Evolutionary conservation across 2,113 vertebrate species (phyloP), one percentile per base, ranked within the genome.

Genomic region (Acanthisitta chloris): DNA sequence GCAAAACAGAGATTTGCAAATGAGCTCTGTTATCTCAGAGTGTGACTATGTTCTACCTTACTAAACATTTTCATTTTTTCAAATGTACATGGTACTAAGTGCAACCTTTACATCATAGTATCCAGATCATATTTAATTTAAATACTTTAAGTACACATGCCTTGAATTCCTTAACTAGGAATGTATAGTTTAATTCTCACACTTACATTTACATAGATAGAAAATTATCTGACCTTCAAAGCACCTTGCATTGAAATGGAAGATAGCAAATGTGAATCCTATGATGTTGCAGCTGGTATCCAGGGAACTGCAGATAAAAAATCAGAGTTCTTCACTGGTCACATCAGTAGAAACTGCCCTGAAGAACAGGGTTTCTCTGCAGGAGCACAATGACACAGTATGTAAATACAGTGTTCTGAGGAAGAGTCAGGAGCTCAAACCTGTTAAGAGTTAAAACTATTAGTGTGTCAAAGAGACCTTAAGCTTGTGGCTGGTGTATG

Each of bases 161-260:
- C 34, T 88, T 73, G 36, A 71, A 59, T 94, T 90, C 86, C 17
- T 18, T 62, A 2, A 67, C 51, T 49, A 23, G 16, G 24, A 81
- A 74, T 33, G 15, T 55, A 8, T 34, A 81, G 14, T 46, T 88
- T 80, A 78, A 62, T 54, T 12, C 21, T 92, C n/a, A 64, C 29
- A 14, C 17, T 66, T 92, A 23, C 1, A 43, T 87, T 90, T 82
- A 90, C 54, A 46, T 88, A 81, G 71, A 28, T 43, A 86, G 25
- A 70, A 86, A 92, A 55, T 62, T 6, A 54, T 81, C 36, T 90
- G 86, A 90, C 71, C 76, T 94, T 94, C 76, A 92, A 69, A 86
- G 25, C 38, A 48, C 69, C 49, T 77, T 88, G 20, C 54, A 69
- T 21, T 90, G 58, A 80, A 86, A 90, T 38, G 42, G 14, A 46